These are phyloP conservation scores for Podiceps cristatus DNA, from an alignment of 2,113 vertebrate genomes.

Conservation along the genomic window DNA sequence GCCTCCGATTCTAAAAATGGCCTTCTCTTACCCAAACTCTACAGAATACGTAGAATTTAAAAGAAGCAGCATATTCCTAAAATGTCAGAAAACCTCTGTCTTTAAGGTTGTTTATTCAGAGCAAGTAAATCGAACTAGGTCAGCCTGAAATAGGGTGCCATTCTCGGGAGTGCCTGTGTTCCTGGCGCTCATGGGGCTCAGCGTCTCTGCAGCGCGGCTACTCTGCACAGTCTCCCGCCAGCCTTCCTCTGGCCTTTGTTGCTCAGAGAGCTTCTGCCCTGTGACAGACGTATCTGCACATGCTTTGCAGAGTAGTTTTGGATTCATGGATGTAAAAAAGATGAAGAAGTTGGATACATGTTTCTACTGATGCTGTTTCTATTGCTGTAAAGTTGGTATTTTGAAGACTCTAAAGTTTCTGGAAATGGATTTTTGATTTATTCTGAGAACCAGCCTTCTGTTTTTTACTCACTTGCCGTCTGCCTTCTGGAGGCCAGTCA, in stretches of 20 bases:
- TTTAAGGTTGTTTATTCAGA: not conserved
- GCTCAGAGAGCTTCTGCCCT: not conserved
- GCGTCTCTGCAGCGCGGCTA: not conserved
- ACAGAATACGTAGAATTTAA: not conserved
- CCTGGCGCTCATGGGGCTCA: not conserved
- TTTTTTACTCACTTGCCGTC: not conserved
- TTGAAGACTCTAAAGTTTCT: not conserved
- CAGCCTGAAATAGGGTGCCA: not conserved
- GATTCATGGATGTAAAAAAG: not conserved
- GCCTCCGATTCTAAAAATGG: not conserved
- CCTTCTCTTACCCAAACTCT: not conserved
- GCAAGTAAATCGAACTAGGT: not conserved
- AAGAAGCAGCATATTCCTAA: not conserved
- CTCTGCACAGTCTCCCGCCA: not conserved
- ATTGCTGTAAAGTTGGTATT: not conserved
- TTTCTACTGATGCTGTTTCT: not conserved
- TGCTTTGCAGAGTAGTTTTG: not conserved
- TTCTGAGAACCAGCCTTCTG: not conserved
- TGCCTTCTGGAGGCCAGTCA: not conserved
- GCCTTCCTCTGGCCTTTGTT: not conserved
- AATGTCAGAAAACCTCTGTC: not conserved
- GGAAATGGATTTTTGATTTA: conserved; percentile 15
- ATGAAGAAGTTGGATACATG: not conserved
- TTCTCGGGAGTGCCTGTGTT: not conserved
- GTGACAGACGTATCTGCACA: not conserved